Base-by-base conservation (phyloP, 2,113 vertebrate species). In the Lagopus muta region DNA sequence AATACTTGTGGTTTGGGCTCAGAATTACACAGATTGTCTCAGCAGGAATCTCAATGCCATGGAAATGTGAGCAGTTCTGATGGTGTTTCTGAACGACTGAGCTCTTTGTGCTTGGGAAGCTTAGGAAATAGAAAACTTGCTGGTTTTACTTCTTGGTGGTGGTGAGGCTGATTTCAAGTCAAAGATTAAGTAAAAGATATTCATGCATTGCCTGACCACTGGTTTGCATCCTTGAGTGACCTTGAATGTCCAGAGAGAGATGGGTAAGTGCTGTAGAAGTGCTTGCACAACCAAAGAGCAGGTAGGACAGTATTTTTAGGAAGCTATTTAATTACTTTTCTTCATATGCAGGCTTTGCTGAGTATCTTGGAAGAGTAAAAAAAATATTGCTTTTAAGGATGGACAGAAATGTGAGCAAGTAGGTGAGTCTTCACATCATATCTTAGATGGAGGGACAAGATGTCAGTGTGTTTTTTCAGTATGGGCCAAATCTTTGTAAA, bases 161-260 rank as follows among this genome's bases (percentile, higher is more conserved):
- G 40, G 5, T 45, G n/a, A 67, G 64, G 7, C 43, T 48, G 11
- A 24, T 22, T 67, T 79, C 57, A 47, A 54, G 34, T 32, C 8
- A 2, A 1, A 3, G 28, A 36, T 83, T 52, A 47, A 58, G 38
- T 34, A 8, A 2, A 1, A 3, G 25, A 36, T 80, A 28, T 4
- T 38, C 12, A 4, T 16, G 19, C 20, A 15, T 47, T 58, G 76
- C 25, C n/a, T 80, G 57, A 9, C 18, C 20, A 18, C 66, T 48
- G 40, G 21, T 20, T 58, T 34, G 61, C 24, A 3, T 60, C 34
- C 27, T 19, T 42, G 38, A 42, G 34, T 13, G 18, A 36, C 14
- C 40, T 25, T 14, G 8, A 77, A 32, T 66, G 43, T 61, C 62
- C n/a, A 13, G 1, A 5, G 17, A 71, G 45, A 84, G 42, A 18